A percentile compares a stretch with the other conserved stretches of the same genome.
These are phyloP conservation scores for Drosophila incognita DNA, from an alignment of 2,888 invertebrate species.

Conservation along the genomic window DNA sequence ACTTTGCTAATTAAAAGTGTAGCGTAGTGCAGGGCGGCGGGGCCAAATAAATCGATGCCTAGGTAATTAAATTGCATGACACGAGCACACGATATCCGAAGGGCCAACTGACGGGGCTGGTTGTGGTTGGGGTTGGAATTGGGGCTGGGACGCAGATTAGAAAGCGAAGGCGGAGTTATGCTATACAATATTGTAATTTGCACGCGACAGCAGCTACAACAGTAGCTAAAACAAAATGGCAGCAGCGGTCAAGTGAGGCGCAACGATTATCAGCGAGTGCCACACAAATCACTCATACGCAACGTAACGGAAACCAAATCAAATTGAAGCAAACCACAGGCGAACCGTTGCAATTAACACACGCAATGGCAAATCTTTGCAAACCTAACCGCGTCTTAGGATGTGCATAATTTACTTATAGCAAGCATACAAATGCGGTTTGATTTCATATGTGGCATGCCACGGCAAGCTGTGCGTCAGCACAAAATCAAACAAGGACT, in stretches of 20 bases:
- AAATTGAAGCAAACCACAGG: background rate
- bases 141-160: background rate
- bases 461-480: conserved; percentile 11
- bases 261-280: conserved; percentile 19
- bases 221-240: conserved; percentile 69
- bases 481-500: conserved; percentile 6
- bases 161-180: background rate
- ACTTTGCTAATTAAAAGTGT: conserved; percentile 78
- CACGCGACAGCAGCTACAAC: conserved; percentile 43
- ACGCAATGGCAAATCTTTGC: background rate
- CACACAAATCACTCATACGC: conserved; percentile 69
- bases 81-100: conserved; percentile 54
- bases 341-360: background rate
- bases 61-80: conserved; percentile 80
- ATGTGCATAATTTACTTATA: background rate
- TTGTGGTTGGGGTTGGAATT: background rate
- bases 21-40: conserved; percentile 64
- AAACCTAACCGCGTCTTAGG: background rate
- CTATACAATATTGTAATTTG: conserved; percentile 70
- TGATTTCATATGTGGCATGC: background rate
- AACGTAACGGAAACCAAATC: conserved; percentile 14
- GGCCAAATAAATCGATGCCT: conserved; percentile 76
- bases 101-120: background rate
- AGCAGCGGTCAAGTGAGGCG: conserved; percentile 20
- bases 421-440: background rate